Base-by-base conservation (phyloP, 2,797 vertebrate genomes). In the Emys orbicularis region DNA sequence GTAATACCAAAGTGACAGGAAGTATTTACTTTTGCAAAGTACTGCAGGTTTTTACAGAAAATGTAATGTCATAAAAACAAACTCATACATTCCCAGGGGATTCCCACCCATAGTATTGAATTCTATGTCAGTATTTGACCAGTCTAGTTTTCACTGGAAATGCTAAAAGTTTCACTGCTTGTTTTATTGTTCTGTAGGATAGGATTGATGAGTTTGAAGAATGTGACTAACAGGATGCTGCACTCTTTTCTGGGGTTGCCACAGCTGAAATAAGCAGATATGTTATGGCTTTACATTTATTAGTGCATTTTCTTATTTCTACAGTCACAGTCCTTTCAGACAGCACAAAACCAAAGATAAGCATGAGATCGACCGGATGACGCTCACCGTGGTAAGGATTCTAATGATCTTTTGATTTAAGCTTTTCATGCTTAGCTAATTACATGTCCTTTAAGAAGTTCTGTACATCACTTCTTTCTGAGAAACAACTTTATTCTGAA, bases 281-380 rank as follows among this genome's bases (percentile, higher is more conserved):
- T 2, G 6, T 50, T 68, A 12, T 16, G 65, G 4, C 77, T 94
- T 89, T 25, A 18, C 54, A 52, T 31, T 87, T 72, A 37, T 31
- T 4, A 9, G 34, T 92, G 59, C 10, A 0, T 49, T 89, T 53
- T 52, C 50, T 91, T 77, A 2, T 90, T 49, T 81, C 54, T 83
- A 2, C 97, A 99, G 99, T 84, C 99, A 99, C 98, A 99, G 99
- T 97, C 99, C 99, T 79, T 99, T 99, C 98, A 98, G 99, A 90
- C 99, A 99, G 95, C 99, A 99, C 98, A 99, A 99, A 98, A 99
- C 99, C 99, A 99, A 99, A 99, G 99, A 99, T 96, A 99, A 99
- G 98, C 99, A 99, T 0, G 99, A 99, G 98, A 99, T 99, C 1
- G 99, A 99, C 98, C 98, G 99, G 92, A 99, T 99, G 99, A 99